Base-by-base conservation (phyloP, 2,797 vertebrate genomes). In the Lates japonicus region DNA sequence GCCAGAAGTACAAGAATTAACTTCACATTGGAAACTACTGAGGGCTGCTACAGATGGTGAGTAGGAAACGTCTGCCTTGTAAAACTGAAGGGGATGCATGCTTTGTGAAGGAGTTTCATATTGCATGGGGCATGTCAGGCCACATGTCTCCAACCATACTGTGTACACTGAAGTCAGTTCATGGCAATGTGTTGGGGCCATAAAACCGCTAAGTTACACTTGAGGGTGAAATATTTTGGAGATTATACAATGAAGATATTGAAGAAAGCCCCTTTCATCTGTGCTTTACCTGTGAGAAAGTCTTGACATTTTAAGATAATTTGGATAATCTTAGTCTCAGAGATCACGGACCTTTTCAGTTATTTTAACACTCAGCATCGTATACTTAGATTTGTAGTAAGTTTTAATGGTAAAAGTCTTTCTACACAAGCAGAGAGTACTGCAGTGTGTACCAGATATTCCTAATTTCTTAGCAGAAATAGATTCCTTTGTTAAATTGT, bases 21-120 rank as follows among this genome's bases (percentile, higher is more conserved):
- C 95, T 99, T 97, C 94, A 98, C 97, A 2, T 80, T 99, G 93
- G 97, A 98, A 88, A 97, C 97, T 9, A 97, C 96, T 7, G 97
- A 97, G 55, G 98, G 98, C 67, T 99, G 98, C 94, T 99, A 98
- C 93, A 96, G 95, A 94, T 99, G 98, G 98, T 99, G 93, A 97
- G 97, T 95, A n/a, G 5, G 0, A 16, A 17, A 42, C 16, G 51
- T 57, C 7, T 29, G 39, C 13, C 29, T 61, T 13, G 14, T 20
- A n/a, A 69, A 77, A 41, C 33, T 16, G 57, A 20, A 10, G 49
- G 3, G 39, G 42, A n/a, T 11, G 7, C 57, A 39, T 57, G 31
- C 42, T 62, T 3, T 35, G 10, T 46, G 46, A 22, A n/a, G 7
- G 12, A 12, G 72, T 58, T 54, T 92, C 85, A 16, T 4, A 11